Evolutionary conservation across 1,140 invertebrate genomes (phyloP).

Genomic region (Drosophila novamexicana): DNA sequence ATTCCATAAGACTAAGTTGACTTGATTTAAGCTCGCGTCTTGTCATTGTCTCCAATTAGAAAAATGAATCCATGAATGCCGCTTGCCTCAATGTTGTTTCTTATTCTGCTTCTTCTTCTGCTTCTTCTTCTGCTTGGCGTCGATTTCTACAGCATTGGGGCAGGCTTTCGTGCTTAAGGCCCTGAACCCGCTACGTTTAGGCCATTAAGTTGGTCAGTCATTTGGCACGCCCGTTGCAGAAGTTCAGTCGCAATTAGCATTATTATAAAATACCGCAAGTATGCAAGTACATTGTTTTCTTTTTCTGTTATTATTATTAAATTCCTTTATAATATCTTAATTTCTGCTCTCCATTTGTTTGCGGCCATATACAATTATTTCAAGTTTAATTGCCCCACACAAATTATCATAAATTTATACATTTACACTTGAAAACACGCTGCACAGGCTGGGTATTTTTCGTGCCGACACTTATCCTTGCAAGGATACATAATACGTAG

Average conservation of each 20-base stretch:
- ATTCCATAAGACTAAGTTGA: neutral
- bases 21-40: neutral
- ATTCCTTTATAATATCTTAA: slow-evolving; percentile 74
- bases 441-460: too few species aligned
- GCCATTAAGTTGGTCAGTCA: slow-evolving; percentile 70
- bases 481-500: too few species aligned
- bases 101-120: neutral
- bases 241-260: slow-evolving; percentile 30
- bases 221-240: slow-evolving; percentile 58
- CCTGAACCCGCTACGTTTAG: slow-evolving; percentile 3
- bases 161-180: slow-evolving; percentile 46
- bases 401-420: slow-evolving; percentile 12
- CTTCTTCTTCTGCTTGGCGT: neutral
- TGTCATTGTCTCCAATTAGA: too few species aligned
- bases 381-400: slow-evolving; percentile 13
- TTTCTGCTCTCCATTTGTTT: slow-evolving; percentile 28
- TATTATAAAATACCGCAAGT: slow-evolving; percentile 70
- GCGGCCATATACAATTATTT: slow-evolving; percentile 1
- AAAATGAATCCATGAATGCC: slow-evolving; percentile 17
- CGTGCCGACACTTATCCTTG: too few species aligned
- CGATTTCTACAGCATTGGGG: neutral
- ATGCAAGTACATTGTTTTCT: slow-evolving; percentile 39
- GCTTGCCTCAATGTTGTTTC: slow-evolving; percentile 5
- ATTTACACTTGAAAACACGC: neutral
- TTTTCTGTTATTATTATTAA: slow-evolving; percentile 17